These are phyloP conservation scores for Dermochelys coriacea DNA, from an alignment of 2,797 vertebrate species.

Conservation along the genomic window DNA sequence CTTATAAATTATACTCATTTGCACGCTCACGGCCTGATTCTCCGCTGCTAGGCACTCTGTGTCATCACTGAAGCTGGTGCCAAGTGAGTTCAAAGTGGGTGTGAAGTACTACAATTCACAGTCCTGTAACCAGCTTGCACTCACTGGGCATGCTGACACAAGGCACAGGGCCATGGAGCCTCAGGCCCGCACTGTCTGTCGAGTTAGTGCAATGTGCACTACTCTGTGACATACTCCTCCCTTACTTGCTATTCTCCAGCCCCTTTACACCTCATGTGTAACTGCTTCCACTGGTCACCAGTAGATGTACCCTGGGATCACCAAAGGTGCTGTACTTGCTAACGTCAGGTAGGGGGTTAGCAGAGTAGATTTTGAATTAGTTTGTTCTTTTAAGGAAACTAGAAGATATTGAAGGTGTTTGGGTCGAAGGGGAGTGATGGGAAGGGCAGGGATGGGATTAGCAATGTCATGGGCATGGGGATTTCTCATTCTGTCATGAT, in stretches of 20 bases:
- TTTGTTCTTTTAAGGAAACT: neutral
- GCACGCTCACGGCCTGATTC: no score
- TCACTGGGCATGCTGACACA: neutral
- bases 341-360: neutral
- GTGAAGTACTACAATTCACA: no score
- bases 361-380: no score
- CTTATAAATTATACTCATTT: no score
- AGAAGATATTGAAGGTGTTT: neutral
- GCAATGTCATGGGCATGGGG: neutral
- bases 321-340: neutral
- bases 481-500: neutral
- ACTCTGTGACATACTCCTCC: neutral
- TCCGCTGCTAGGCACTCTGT: no score
- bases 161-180: neutral
- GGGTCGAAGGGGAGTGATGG: neutral
- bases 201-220: neutral
- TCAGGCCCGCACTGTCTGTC: neutral
- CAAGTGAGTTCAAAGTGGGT: no score
- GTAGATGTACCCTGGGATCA: no score
- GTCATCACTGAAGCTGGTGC: no score
- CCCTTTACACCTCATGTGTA: no score
- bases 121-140: no score
- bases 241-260: neutral
- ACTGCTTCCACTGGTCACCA: neutral
- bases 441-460: neutral